These are phyloP conservation scores for Hydrolagus affinis DNA, from an alignment of 2,113 vertebrate species.

Conservation along the genomic window DNA sequence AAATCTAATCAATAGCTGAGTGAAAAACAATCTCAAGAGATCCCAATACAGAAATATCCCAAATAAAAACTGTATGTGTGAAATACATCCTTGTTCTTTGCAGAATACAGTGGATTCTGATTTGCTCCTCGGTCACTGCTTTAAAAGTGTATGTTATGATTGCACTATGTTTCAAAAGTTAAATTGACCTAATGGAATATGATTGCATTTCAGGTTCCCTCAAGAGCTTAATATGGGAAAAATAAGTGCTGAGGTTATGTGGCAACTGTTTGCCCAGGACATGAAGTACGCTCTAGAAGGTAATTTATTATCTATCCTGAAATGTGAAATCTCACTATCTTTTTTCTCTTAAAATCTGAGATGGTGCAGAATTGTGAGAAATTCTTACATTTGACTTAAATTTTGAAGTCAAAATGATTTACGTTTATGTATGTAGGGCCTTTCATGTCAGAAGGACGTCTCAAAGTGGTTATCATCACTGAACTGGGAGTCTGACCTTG, in stretches of 20 bases:
- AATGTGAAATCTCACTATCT: too few relatives aligned
- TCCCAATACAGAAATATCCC: too few relatives aligned
- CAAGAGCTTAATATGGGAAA: constrained; percentile 89
- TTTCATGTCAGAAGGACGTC: too few relatives aligned
- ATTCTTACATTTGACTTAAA: too few relatives aligned
- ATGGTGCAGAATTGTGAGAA: too few relatives aligned
- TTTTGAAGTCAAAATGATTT: too few relatives aligned
- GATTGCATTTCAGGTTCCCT: constrained; percentile 72
- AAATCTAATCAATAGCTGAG: too few relatives aligned
- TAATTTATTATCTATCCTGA: constrained; percentile 43
- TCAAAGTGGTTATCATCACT: too few relatives aligned
- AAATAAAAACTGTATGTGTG: not conserved
- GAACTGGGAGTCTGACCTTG: too few relatives aligned
- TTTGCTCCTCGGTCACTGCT: not conserved
- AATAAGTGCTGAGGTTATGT: constrained; percentile 84
- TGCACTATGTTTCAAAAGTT: not conserved
- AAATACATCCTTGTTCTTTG: not conserved
- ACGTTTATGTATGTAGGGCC: too few relatives aligned
- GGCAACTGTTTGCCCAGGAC: constrained; percentile 83
- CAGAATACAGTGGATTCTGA: too few relatives aligned
- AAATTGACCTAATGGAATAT: constrained; percentile 37
- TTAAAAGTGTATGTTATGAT: not conserved
- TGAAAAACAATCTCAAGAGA: too few relatives aligned
- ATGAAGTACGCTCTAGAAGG: constrained; percentile 97
- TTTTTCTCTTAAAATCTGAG: not conserved